phyloP scores from a whole-genome alignment of 2,888 invertebrate genomes.

The Tachystola acroxantha region DNA sequence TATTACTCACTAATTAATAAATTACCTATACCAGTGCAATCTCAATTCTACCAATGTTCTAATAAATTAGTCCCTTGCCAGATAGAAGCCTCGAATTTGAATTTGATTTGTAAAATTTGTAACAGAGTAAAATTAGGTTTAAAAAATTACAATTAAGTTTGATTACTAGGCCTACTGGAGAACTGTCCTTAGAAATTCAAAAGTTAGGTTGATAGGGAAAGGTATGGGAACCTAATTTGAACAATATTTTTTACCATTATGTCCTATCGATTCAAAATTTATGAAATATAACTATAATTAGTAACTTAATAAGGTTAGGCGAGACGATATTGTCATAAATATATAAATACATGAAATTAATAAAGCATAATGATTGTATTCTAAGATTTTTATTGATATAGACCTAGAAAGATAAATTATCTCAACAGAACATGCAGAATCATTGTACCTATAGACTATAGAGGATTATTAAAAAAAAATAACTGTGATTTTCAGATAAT shows the following conservation, averaged over 20 bases:
- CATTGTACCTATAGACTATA: too few species aligned
- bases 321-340: constrained; percentile 80
- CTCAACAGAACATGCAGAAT: too few species aligned
- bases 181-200: constrained; percentile 50
- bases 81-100: constrained; percentile 45
- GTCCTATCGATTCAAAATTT: constrained; percentile 77
- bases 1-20: not conserved
- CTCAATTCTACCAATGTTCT: constrained; percentile 5
- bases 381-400: constrained; percentile 54
- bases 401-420: not conserved
- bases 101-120: constrained; percentile 52
- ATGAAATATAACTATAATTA: constrained; percentile 76
- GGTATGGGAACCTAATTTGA: constrained; percentile 55
- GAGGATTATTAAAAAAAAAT: too few species aligned
- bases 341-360: constrained; percentile 80
- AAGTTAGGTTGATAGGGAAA: constrained; percentile 57
- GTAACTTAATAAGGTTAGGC: constrained; percentile 78
- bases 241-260: constrained; percentile 71
- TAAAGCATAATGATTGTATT: constrained; percentile 79
- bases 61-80: constrained; percentile 52
- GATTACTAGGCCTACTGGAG: constrained; percentile 49
- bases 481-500: too few species aligned
- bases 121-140: constrained; percentile 49
- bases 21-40: constrained; percentile 16
- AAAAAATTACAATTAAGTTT: constrained; percentile 55